Evolutionary conservation across 2,113 vertebrate genomes (phyloP).

Genomic region (Taxidea taxus): DNA sequence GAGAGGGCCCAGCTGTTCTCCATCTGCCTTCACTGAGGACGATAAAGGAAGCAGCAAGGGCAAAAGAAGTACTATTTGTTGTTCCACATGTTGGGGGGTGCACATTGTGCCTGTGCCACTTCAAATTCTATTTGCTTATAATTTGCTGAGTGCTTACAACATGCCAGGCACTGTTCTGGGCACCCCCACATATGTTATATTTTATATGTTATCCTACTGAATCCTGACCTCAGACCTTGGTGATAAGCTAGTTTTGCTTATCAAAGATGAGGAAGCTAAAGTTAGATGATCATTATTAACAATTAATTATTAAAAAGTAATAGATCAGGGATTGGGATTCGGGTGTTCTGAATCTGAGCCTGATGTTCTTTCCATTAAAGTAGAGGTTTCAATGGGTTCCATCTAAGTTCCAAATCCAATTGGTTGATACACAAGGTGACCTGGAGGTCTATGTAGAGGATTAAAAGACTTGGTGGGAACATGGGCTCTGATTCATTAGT

Average conservation of each 20-base stretch:
- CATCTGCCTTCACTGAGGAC: neutral
- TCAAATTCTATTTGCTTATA: neutral
- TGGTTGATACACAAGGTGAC: neutral
- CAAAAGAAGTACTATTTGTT: neutral
- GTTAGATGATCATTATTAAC: neutral
- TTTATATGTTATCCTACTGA: neutral
- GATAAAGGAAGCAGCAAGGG: neutral
- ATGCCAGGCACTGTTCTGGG: neutral
- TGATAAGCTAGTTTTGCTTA: neutral
- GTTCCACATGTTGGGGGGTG: fast-evolving
- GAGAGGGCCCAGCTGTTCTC: neutral
- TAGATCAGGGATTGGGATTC: neutral
- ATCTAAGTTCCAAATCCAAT: neutral
- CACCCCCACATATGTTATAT: neutral
- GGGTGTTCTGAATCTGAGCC: neutral
- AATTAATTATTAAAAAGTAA: neutral
- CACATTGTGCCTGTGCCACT: neutral
- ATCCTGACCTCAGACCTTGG: neutral
- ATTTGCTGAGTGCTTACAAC: neutral
- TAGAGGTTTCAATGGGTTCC: neutral
- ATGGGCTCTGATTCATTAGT: neutral
- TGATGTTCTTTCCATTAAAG: neutral
- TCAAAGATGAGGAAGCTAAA: neutral
- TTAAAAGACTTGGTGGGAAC: neutral
- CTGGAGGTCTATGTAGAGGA: neutral